phyloP scores from a whole-genome alignment of 2,113 vertebrate genomes.

The Mustela lutreola region DNA sequence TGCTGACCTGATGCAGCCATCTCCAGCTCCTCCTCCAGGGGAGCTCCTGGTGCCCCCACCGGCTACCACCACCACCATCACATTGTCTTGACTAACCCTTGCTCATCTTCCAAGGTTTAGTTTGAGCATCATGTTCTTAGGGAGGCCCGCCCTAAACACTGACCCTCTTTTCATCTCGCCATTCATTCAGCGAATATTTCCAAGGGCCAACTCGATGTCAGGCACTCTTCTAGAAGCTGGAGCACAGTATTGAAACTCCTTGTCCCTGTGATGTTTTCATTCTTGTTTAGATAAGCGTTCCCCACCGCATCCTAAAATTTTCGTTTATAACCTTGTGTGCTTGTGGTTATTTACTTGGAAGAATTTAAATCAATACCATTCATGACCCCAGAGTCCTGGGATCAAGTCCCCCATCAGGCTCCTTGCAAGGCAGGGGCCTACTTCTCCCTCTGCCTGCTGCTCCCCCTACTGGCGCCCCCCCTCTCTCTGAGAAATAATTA shows the following conservation, averaged over 20 bases:
- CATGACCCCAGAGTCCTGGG: not conserved
- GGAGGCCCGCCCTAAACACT: not conserved
- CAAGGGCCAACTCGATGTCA: not conserved
- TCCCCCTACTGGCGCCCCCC: not conserved
- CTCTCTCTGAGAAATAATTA: not conserved
- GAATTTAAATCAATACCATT: not conserved
- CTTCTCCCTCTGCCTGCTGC: not conserved
- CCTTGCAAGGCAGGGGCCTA: not conserved
- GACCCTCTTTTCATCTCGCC: not conserved
- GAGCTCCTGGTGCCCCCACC: not conserved
- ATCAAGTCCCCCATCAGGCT: not conserved
- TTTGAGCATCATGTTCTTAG: not conserved
- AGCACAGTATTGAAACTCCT: not conserved
- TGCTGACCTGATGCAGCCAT: not conserved
- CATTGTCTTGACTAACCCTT: not conserved
- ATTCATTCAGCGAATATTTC: not conserved
- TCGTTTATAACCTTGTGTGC: not conserved
- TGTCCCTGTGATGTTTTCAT: not conserved
- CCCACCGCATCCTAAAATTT: not conserved
- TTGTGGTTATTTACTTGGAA: not conserved
- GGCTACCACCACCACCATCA: not conserved
- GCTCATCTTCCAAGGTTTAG: not conserved
- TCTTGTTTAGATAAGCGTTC: not conserved
- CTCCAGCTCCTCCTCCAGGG: not conserved
- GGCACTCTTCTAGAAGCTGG: not conserved